Base-by-base conservation (phyloP, 2,797 vertebrate genomes). In the Diglossa cyanea region DNA sequence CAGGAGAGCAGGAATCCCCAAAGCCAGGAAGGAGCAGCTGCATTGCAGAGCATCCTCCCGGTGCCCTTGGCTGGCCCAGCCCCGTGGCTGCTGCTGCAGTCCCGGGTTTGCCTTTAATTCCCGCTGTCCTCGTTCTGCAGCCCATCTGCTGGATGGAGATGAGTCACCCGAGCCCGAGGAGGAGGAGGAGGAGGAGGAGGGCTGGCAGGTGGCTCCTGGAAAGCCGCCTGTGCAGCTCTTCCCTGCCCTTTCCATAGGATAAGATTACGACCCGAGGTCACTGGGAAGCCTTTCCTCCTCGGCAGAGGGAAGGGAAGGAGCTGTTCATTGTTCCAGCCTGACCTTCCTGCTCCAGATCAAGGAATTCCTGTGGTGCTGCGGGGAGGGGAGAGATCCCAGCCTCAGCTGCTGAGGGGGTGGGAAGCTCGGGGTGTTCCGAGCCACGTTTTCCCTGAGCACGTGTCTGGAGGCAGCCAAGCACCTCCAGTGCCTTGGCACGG, bases 181-280 rank as follows among this genome's bases (percentile, higher is more conserved):
- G 60, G 68, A 71, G 48, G 48, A 55, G 42, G 54, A 67, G 75
- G 75, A 50, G 66, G 57, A 91, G 93, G 6, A 82, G 93, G 76
- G 60, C 47, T 75, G 87, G 26, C 91, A 95, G 92, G 94, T 79
- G 74, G 88, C 90, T 96, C 75, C 88, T 91, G 80, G 19, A 63
- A 53, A 68, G 70, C 63, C 17, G 39, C 82, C 61, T 11, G 54
- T 50, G 67, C 78, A 4, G 80, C 94, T 81, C 80, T 53, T 67
- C 90, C 77, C 35, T 11, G 61, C 2, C 0, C 4, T n/a, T 77
- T 76, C 80, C 61, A 2, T 11, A 2, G 9, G 65, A 55, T 78
- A 26, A 78, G 80, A 44, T 83, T 53, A 63, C 66, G 8, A 9
- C 17, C 88, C 13, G 53, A 68, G 94, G 73, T 95, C 95, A 19